These are phyloP conservation scores for Sthenelais limicola DNA, from an alignment of 2,888 invertebrate genomes.

Conservation along the genomic window DNA sequence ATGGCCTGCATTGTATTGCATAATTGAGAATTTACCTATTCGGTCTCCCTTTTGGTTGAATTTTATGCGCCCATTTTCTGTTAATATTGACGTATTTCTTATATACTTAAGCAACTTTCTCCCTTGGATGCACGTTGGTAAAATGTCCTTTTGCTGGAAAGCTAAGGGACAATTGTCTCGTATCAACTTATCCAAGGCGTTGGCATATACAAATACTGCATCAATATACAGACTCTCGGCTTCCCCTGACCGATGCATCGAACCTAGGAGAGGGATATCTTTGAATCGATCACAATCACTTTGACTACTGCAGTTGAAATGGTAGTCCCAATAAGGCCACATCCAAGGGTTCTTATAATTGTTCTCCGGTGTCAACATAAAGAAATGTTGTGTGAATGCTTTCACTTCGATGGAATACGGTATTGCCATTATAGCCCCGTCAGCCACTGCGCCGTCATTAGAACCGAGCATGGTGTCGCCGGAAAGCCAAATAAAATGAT, in stretches of 20 bases:
- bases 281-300: too few species aligned
- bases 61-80: not conserved
- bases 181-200: not conserved
- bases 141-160: not conserved
- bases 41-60: not conserved
- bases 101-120: not conserved
- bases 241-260: too few species aligned
- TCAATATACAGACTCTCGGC: not conserved
- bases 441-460: not conserved
- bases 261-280: too few species aligned
- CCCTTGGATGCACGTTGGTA: not conserved
- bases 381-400: not conserved
- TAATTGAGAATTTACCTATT: not conserved
- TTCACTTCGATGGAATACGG: not conserved
- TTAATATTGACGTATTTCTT: not conserved
- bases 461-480: not conserved
- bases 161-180: not conserved
- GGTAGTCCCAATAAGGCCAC: not conserved
- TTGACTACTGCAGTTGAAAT: not conserved
- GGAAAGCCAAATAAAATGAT: not conserved
- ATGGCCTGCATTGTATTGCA: not conserved
- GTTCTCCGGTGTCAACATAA: not conserved
- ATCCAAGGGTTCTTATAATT: not conserved
- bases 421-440: not conserved
- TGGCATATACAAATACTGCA: not conserved